Evolutionary conservation across 2,113 vertebrate genomes (phyloP).

Genomic region (Onychorhynchus coronatus): DNA sequence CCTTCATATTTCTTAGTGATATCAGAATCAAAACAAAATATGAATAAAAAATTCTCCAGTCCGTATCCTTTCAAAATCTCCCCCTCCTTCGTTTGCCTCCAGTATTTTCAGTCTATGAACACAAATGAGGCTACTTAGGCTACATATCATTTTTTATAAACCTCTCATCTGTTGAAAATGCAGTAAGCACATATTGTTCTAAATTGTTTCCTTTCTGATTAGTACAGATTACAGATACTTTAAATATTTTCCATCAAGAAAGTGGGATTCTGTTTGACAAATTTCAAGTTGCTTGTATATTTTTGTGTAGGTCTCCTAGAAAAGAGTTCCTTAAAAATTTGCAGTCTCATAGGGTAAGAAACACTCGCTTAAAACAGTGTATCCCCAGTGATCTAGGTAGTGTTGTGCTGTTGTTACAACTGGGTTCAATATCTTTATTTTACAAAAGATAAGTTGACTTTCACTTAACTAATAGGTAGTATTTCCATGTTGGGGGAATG

Average conservation of each 20-base stretch:
- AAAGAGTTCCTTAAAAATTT: background rate
- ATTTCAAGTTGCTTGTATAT: background rate
- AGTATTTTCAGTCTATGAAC: background rate
- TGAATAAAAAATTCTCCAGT: background rate
- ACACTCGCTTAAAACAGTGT: background rate
- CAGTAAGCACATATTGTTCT: background rate
- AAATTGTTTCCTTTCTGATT: background rate
- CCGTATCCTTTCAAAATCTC: background rate
- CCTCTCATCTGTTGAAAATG: background rate
- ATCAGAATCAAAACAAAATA: background rate
- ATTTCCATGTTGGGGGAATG: background rate
- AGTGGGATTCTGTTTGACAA: background rate
- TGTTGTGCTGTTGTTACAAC: background rate
- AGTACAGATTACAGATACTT: background rate
- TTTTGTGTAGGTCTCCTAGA: background rate
- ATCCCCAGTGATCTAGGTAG: background rate
- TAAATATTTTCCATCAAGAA: background rate
- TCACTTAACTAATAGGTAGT: background rate
- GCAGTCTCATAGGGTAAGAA: background rate
- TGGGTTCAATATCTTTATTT: background rate
- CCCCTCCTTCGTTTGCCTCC: background rate
- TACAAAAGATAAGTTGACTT: background rate
- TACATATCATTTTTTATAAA: background rate
- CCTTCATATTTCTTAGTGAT: background rate
- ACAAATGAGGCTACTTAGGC: background rate